phyloP scores from a whole-genome alignment of 2,113 vertebrate genomes.

The Puma concolor region DNA sequence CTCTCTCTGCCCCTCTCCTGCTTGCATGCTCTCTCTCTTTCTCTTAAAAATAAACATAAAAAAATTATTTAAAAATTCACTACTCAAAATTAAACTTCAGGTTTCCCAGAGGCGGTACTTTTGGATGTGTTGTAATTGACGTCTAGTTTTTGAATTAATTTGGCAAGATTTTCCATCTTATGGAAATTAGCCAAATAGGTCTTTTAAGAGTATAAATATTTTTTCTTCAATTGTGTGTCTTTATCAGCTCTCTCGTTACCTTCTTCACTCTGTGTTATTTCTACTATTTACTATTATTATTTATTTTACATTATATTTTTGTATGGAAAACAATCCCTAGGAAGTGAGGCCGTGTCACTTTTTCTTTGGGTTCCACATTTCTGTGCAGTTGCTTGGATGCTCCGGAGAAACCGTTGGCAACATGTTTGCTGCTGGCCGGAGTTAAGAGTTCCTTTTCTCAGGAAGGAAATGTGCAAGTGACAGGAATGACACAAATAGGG shows the following conservation, averaged over 20 bases:
- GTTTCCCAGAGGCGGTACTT: background rate
- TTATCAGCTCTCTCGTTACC: background rate
- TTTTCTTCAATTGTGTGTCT: background rate
- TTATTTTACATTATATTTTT: background rate
- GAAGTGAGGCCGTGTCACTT: background rate
- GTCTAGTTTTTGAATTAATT: constrained; percentile 47
- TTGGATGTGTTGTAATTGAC: background rate
- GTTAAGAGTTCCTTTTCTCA: background rate
- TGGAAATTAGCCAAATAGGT: constrained; percentile 26
- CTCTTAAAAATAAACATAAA: too few relatives aligned
- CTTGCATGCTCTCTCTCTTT: too few relatives aligned
- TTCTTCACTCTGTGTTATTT: background rate
- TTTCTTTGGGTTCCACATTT: background rate
- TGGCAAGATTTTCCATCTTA: constrained; percentile 1
- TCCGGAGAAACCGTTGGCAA: background rate
- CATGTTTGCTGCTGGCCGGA: background rate
- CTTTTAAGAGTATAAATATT: background rate
- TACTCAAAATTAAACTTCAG: background rate
- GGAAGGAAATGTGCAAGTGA: background rate
- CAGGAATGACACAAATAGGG: constrained; percentile 51
- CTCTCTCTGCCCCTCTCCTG: too few relatives aligned
- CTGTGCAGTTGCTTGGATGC: background rate
- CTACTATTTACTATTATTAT: background rate
- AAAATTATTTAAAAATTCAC: background rate
- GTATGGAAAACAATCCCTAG: background rate